These are phyloP conservation scores for Sphaeridia pumilis DNA, from an alignment of 2,888 invertebrate species.

Conservation along the genomic window DNA sequence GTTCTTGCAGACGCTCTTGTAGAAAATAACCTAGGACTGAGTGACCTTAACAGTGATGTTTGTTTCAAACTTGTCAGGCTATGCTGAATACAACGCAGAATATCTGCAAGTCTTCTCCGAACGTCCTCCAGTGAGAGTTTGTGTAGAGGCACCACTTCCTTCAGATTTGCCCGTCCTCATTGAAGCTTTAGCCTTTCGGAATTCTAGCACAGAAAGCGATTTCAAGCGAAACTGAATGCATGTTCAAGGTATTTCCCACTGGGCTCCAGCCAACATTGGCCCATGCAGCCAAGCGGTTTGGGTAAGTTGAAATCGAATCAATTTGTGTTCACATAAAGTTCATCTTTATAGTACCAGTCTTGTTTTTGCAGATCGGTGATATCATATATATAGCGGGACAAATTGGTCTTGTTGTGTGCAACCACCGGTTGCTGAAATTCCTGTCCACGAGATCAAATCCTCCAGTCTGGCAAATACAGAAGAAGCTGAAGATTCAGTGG, in stretches of 20 bases:
- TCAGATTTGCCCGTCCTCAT: constrained; percentile 59
- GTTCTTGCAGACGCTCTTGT: constrained; percentile 44
- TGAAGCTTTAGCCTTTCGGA: constrained; percentile 57
- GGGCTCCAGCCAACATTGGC: constrained; percentile 97
- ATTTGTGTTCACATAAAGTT: constrained; percentile 1
- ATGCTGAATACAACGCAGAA: constrained; percentile 60
- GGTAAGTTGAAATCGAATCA: constrained; percentile 46
- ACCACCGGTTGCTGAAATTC: too few relatives aligned
- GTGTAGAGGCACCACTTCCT: constrained; percentile 67
- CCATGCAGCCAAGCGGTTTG: constrained; percentile 87
- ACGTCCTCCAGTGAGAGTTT: constrained; percentile 71
- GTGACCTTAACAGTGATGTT: constrained; percentile 71
- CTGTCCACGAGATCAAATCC: too few relatives aligned
- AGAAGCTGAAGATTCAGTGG: too few relatives aligned
- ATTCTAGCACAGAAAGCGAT: constrained; percentile 12
- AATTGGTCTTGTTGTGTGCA: constrained; percentile 81
- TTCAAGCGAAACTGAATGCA: constrained; percentile 66
- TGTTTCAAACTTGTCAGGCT: constrained; percentile 69
- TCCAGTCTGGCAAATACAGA: too few relatives aligned
- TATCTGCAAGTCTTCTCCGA: constrained; percentile 58
- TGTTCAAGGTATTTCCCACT: constrained; percentile 88
- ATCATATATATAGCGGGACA: constrained; percentile 81
- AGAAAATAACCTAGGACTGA: constrained; percentile 45
- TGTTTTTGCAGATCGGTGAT: constrained; percentile 55
- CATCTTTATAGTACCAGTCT: neutral